A percentile compares a stretch with the other conserved stretches of the same genome.
These are phyloP conservation scores for Dasypolia templi DNA, from an alignment of 2,888 invertebrate species.

Conservation along the genomic window DNA sequence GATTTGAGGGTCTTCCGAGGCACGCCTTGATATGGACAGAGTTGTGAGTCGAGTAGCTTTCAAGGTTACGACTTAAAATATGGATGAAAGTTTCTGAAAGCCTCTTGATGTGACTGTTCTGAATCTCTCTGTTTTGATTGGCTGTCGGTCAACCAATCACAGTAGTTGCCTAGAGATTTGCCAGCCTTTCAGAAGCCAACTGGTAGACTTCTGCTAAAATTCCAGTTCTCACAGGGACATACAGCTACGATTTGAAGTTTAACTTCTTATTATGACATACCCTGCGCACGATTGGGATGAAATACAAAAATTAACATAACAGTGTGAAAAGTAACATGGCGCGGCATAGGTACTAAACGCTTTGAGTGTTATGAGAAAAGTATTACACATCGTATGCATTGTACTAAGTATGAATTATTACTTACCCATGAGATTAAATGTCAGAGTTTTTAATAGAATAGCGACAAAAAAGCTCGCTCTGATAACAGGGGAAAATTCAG, in stretches of 20 bases:
- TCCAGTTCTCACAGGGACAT: neutral
- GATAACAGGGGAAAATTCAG: neutral
- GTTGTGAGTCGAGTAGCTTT: no score
- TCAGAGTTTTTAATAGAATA: neutral
- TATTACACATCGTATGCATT: neutral
- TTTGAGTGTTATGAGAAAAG: neutral
- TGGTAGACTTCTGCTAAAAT: neutral
- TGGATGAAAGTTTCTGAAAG: neutral
- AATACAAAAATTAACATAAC: slow-evolving; percentile 24
- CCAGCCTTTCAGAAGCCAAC: neutral
- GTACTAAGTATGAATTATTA: neutral
- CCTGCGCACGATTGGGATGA: slow-evolving; percentile 28
- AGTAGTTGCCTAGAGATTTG: neutral
- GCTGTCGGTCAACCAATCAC: neutral
- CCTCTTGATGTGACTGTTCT: neutral
- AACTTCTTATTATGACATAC: slow-evolving; percentile 35
- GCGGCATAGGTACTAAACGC: neutral
- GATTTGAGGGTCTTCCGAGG: no score
- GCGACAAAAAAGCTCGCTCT: neutral
- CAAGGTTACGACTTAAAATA: no score
- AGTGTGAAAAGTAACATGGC: slow-evolving; percentile 3
- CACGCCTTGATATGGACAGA: no score
- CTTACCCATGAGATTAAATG: neutral
- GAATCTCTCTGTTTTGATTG: neutral
- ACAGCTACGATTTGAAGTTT: slow-evolving; percentile 25